Evolutionary conservation across 2,113 vertebrate species (phyloP), one percentile per base, ranked within the genome.

Genomic region (Myodes glareolus): DNA sequence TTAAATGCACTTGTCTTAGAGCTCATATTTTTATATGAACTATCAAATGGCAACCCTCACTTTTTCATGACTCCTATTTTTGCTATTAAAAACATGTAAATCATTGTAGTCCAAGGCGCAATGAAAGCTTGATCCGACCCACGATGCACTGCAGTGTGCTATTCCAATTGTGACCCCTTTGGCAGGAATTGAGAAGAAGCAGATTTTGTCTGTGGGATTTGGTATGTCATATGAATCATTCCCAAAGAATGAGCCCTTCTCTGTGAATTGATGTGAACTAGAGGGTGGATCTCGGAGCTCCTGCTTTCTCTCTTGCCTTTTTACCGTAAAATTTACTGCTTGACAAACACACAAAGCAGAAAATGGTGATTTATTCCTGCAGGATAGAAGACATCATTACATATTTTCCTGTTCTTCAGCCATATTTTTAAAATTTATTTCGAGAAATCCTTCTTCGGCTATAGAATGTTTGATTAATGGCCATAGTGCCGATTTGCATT

Each of bases 291-390:
- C 58, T 10, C 13, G 5, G 14, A 17, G 45, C 39, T 19, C 91
- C 52, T 77, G 50, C 47, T 92, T 95, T 94, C 88, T 94, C 58
- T 61, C 88, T 65, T 95, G 70, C 73, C 14, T 94, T 95, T 97
- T 92, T 47, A 90, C 67, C 82, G 52, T 67, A 89, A 91, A 95
- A 98, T 97, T 95, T 96, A 97, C 96, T 97, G 78, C 77, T 97
- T 85, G 75, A 73, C 68, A 93, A 47, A 92, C 36, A 93, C 42
- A 94, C 33, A 97, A 91, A 92, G 70, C 92, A 92, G 76, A 80
- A 96, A 96, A 97, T 93, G 65, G 14, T 97, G 95, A 98, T 98
- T 98, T 97, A 97, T 96, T 88, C 52, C 89, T 65, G 27, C 21
- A 87, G 78, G 94, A 88, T 93, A 94, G 91, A 94, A 87, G 61